Percentiles rank a stretch among this genome's conserved stretches.
Conservation (phyloP, 2,888 invertebrate genomes). For the Cosmopolites sordidus region DNA sequence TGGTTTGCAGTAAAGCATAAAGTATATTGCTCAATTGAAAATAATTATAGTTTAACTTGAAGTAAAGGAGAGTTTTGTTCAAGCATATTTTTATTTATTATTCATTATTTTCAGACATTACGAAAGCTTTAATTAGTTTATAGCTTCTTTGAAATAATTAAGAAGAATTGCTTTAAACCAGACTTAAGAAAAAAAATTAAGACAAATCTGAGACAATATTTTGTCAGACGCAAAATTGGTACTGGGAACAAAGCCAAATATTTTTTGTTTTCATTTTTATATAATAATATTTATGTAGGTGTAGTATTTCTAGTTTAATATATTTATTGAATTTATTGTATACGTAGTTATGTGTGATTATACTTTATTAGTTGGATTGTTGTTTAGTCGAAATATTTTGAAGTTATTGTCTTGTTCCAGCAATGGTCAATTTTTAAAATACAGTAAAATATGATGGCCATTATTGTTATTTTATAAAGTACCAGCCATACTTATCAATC, state of each 20-base stretch:
- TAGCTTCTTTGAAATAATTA: too few species aligned
- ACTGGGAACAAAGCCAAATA: slow-evolving; percentile 81
- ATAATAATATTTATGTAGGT: slow-evolving; percentile 45
- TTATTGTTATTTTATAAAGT: too few species aligned
- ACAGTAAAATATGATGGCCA: too few species aligned
- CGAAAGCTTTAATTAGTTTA: too few species aligned
- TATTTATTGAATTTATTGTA: slow-evolving; percentile 24
- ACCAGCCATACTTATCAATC: too few species aligned
- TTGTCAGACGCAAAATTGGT: slow-evolving; percentile 55
- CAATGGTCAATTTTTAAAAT: too few species aligned
- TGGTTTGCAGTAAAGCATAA: slow-evolving; percentile 11
- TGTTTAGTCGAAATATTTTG: slow-evolving; percentile 15
- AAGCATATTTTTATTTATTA: too few species aligned
- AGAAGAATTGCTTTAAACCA: slow-evolving; percentile 10
- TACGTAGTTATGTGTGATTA: slow-evolving; percentile 24
- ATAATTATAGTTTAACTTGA: too few species aligned
- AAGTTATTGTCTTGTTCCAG: slow-evolving; percentile 6
- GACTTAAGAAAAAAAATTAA: slow-evolving; percentile 13
- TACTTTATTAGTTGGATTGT: slow-evolving; percentile 18
- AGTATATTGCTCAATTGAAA: too few species aligned
- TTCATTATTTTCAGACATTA: too few species aligned
- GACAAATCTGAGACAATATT: slow-evolving; percentile 24
- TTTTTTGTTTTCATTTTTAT: slow-evolving; percentile 66
- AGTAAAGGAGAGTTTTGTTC: too few species aligned
- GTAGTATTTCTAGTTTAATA: slow-evolving; percentile 22